These are phyloP conservation scores for Clistopyga incitator DNA, from an alignment of 2,888 invertebrate genomes.

Conservation along the genomic window DNA sequence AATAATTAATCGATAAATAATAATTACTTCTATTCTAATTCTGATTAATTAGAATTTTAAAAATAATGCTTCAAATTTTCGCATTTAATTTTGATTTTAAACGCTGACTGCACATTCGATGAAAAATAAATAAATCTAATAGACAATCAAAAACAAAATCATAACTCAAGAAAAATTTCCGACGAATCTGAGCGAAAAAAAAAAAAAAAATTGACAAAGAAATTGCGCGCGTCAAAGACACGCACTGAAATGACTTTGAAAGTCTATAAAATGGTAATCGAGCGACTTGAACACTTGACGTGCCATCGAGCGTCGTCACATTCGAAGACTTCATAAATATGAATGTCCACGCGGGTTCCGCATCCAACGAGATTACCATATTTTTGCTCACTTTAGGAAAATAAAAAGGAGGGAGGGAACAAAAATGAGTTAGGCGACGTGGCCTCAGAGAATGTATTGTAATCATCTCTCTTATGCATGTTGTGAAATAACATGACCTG, in stretches of 20 bases:
- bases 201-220: no score
- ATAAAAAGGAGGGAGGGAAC: neutral
- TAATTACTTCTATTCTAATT: no score
- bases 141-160: no score
- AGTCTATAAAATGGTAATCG: constrained; percentile 37
- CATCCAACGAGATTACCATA: constrained; percentile 2
- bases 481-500: constrained; percentile 16
- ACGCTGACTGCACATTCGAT: no score
- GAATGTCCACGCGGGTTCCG: neutral
- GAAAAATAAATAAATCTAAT: no score
- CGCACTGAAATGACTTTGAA: neutral
- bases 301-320: neutral
- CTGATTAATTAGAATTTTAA: no score
- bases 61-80: no score
- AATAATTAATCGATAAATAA: no score
- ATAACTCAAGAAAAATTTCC: no score
- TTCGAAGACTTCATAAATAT: constrained; percentile 35
- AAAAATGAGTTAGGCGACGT: constrained; percentile 1
- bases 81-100: no score
- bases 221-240: neutral
- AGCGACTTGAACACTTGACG: constrained; percentile 15
- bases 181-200: no score
- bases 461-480: neutral
- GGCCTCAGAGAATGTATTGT: neutral
- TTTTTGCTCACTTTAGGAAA: neutral